Base-by-base conservation (phyloP, 2,888 invertebrate species). In the Protonemura montana region DNA sequence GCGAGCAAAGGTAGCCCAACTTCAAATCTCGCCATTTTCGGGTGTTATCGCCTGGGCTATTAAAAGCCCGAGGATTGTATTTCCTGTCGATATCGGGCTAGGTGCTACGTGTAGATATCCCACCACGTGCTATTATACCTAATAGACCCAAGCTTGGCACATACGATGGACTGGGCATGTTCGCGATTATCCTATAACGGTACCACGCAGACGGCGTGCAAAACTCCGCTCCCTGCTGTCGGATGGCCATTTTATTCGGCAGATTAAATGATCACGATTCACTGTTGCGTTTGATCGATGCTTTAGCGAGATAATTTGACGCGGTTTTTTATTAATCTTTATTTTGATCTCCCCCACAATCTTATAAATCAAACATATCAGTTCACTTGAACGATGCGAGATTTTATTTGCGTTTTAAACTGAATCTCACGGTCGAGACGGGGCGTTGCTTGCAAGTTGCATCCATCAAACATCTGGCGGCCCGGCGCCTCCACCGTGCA, bases 241-340 rank as follows among this genome's bases (percentile, higher is more conserved):
- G 59, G 21, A 59, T 59, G 16, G 6, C 16, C 21, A 10, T 59
- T 21, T 7, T 7, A 59, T 59, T 7, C 21, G 59, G 59, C 59
- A 59, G 59, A 59, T 59, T 59, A 59, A 59, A 59, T 59, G 59
- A 59, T 59, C 59, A 59, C 59, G 59, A 59, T 59, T 59, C 13
- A 16, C 16, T 13, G 21, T 13, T 3, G 6, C 21, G 59, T 21
- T 13, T 59, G 59, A 59, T 59, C 21, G 13, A 59, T 59, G 59
- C 21, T 16, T 21, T 13, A 10, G 21, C 59, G 21, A 21, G 59
- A 13, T 59, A 59, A 59, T 59, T 59, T 59, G 59, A 59, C 59
- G 21, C 59, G 59, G n/a, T n/a, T 59, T 59, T 59, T 59, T 59
- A 59, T 59, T 21, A 59, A 59, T 59, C 59, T 59, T 59, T 59